Conservation (phyloP, 2,113 vertebrate genomes). For the Gymnocephalus cernua region DNA sequence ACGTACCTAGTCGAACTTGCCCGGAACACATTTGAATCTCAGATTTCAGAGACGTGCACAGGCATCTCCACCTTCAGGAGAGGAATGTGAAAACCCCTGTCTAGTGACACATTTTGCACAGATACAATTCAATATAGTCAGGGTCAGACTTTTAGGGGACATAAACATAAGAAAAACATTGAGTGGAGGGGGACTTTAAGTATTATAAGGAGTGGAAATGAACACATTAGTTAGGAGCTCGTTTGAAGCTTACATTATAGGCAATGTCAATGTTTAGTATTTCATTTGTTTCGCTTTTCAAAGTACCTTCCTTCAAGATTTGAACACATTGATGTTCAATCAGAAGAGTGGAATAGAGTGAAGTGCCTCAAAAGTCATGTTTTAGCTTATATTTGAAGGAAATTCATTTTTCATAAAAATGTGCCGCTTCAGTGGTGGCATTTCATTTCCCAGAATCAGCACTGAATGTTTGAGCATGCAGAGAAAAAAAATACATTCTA, state of each 20-base stretch:
- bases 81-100: too few relatives aligned
- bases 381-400: conserved; percentile 15
- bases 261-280: background rate
- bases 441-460: conserved; percentile 50
- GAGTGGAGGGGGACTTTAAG: too few relatives aligned
- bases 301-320: background rate
- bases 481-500: conserved; percentile 29
- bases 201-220: background rate
- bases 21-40: too few relatives aligned
- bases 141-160: too few relatives aligned
- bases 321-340: background rate
- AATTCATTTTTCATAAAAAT: conserved; percentile 43
- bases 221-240: background rate
- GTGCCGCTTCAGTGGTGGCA: conserved; percentile 39
- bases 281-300: background rate
- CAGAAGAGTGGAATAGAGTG: background rate
- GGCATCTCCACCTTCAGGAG: too few relatives aligned
- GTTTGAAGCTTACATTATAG: background rate
- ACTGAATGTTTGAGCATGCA: conserved; percentile 31
- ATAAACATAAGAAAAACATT: too few relatives aligned
- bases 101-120: too few relatives aligned
- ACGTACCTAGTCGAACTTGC: too few relatives aligned
- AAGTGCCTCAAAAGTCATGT: conserved; percentile 1
- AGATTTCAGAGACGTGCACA: too few relatives aligned
- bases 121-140: too few relatives aligned